A percentile compares a stretch with the other conserved stretches of the same genome.
phyloP scores from a whole-genome alignment of 2,888 invertebrate species.

The Aquatica leii region DNA sequence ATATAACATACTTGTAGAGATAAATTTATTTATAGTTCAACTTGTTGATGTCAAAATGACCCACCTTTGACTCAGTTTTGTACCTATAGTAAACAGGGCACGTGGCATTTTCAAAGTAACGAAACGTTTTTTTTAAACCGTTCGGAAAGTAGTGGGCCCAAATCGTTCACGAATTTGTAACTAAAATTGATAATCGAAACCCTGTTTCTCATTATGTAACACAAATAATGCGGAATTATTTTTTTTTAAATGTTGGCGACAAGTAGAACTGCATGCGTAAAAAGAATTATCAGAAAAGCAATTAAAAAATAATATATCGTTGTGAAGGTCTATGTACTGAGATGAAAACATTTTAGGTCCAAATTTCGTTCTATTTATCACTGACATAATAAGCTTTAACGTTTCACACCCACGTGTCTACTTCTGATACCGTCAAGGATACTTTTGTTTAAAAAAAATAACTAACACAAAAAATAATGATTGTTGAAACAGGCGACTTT shows the following conservation, averaged over 20 bases:
- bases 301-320: constrained; percentile 1
- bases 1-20: constrained; percentile 31
- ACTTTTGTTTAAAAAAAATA: constrained; percentile 1
- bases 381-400: constrained; percentile 11
- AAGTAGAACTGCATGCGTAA: constrained; percentile 4
- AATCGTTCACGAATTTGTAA: too few relatives aligned
- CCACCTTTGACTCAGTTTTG: constrained; percentile 36
- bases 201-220: too few relatives aligned
- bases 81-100: constrained; percentile 32
- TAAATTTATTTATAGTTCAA: constrained; percentile 38
- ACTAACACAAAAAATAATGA: too few relatives aligned
- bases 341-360: constrained; percentile 13
- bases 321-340: constrained; percentile 9
- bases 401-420: constrained; percentile 12
- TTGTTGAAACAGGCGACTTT: too few relatives aligned
- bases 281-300: background rate
- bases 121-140: background rate
- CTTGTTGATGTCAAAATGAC: constrained; percentile 38
- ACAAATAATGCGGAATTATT: too few relatives aligned
- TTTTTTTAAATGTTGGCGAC: too few relatives aligned
- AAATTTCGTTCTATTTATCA: constrained; percentile 8
- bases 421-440: constrained; percentile 9
- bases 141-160: too few relatives aligned
- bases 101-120: constrained; percentile 16
- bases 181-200: too few relatives aligned